Conservation (phyloP, 1,140 invertebrate genomes). For the Hypothenemus hampei region DNA sequence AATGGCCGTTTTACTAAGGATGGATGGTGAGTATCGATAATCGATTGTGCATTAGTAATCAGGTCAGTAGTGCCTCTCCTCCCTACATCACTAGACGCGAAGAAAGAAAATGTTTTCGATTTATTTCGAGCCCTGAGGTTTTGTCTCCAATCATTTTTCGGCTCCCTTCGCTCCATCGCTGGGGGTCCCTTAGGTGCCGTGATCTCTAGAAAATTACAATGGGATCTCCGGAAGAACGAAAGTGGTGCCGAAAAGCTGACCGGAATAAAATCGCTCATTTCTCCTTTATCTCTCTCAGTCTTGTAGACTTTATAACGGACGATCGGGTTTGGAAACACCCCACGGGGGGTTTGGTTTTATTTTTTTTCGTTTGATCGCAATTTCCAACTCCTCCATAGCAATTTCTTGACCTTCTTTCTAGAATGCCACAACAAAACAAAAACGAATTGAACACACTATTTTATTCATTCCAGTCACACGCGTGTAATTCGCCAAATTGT, state of each 20-base stretch:
- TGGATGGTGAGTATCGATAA: too few species aligned
- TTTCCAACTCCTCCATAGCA: slow-evolving; percentile 1
- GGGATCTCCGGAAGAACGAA: slow-evolving; percentile 30
- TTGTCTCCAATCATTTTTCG: not conserved
- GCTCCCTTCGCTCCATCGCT: not conserved
- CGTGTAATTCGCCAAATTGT: slow-evolving; percentile 24
- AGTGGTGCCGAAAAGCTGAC: slow-evolving; percentile 38
- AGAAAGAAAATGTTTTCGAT: not conserved
- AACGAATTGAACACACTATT: too few species aligned
- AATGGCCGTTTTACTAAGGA: too few species aligned
- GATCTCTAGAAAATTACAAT: slow-evolving; percentile 39
- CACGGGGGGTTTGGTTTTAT: slow-evolving; percentile 22
- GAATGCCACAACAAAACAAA: too few species aligned
- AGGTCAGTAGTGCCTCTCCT: not conserved
- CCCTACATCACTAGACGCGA: not conserved
- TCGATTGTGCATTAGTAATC: too few species aligned
- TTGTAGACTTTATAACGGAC: slow-evolving; percentile 23
- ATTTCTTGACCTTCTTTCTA: too few species aligned
- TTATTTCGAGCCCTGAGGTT: not conserved
- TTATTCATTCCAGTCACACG: slow-evolving; percentile 22
- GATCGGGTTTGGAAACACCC: slow-evolving; percentile 20
- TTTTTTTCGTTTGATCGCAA: slow-evolving; percentile 18
- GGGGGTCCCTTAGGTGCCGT: slow-evolving; percentile 36
- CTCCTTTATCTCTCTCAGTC: slow-evolving; percentile 5
- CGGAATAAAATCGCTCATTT: slow-evolving; percentile 36